Conservation (phyloP, 2,888 invertebrate species). For the Pammene aurita region DNA sequence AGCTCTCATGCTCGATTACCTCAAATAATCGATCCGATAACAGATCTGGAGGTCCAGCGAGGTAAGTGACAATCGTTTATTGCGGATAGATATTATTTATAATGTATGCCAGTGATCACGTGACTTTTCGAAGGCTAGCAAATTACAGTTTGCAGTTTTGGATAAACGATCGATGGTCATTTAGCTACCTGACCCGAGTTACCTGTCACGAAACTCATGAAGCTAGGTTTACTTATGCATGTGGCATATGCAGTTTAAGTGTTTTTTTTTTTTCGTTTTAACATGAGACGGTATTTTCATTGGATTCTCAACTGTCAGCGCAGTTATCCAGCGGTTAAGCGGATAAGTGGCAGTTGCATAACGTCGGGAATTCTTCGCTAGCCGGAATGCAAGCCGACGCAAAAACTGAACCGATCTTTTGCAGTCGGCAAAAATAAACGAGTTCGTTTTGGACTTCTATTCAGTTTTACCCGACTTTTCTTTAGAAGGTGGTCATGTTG, state of each 20-base stretch:
- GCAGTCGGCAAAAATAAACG: not conserved
- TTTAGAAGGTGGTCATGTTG: too few relatives aligned
- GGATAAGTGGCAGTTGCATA: constrained; percentile 3
- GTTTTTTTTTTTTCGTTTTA: too few relatives aligned
- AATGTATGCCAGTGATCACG: too few relatives aligned
- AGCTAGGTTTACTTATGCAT: not conserved
- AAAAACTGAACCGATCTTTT: not conserved
- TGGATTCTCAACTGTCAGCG: not conserved
- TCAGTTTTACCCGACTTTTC: too few relatives aligned
- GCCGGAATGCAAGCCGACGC: not conserved
- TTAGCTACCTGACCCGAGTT: too few relatives aligned
- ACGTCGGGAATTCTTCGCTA: not conserved
- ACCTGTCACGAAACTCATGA: not conserved
- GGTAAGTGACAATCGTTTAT: not conserved
- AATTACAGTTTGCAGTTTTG: too few relatives aligned
- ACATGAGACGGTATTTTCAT: not conserved
- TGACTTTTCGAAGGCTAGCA: too few relatives aligned
- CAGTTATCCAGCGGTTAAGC: not conserved
- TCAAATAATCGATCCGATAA: constrained; percentile 18
- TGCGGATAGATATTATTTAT: too few relatives aligned
- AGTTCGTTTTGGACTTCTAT: too few relatives aligned
- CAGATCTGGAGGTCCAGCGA: not conserved
- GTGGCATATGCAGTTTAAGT: not conserved
- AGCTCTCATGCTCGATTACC: constrained; percentile 22
- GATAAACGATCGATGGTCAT: too few relatives aligned